Evolutionary conservation across 2,888 invertebrate species (phyloP), one percentile per base, ranked within the genome.

Genomic region (Gerris lacustris): DNA sequence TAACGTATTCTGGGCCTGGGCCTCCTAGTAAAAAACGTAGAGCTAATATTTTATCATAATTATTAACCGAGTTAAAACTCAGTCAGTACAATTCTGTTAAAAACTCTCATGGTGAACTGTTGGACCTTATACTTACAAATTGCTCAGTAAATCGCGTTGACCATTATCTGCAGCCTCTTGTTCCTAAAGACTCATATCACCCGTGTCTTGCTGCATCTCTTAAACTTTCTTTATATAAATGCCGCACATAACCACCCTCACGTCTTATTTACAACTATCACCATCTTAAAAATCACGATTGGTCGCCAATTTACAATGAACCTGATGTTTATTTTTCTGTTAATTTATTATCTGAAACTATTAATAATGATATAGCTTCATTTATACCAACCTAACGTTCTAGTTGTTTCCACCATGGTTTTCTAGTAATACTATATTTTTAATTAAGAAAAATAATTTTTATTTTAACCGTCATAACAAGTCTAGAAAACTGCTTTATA

Each of bases 241-340:
- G n/a, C n/a, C n/a, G n/a, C n/a, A 7, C 47, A 7, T 11, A 47
- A 47, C 47, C 47, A 47, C 47, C 47, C 11, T 6, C 47, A 7
- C 47, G 11, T 47, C 47, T 47, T 11, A 47, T 47, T 47, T 47
- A 47, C 47, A 47, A 47, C 47, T 47, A 7, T 11, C 47, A 11
- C 47, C 47, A 47, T 47, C 47, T 47, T 47, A 47, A 47, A 47
- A 47, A 47, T n/a, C n/a, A n/a, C n/a, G n/a, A n/a, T n/a, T n/a
- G n/a, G n/a, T n/a, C n/a, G n/a, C n/a, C 47, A 47, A 47, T 47
- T 47, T 47, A 47, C 47, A 11, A 47, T 7, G 47, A 47, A 47
- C 47, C 47, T 47, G 47, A 47, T 47, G 47, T 47, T 47, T 7
- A 47, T 11, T 6, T 47, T 47, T 6, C 47, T 7, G 47, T 47